Percentiles rank a stretch among this genome's conserved stretches.
Conservation (phyloP, 2,113 vertebrate genomes). For the Hemichromis elongatus region DNA sequence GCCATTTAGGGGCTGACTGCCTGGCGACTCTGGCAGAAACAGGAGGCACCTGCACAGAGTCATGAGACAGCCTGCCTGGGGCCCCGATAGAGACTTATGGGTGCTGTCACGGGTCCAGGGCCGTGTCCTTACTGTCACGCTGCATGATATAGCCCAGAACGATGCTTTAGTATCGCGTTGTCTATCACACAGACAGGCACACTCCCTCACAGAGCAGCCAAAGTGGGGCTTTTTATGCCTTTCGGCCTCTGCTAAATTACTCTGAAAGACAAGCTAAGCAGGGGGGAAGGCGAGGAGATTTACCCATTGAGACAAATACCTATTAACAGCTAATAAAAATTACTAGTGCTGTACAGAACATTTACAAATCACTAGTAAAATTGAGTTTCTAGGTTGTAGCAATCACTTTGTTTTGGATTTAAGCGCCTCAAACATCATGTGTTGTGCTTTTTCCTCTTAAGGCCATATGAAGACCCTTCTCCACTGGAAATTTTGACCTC, state of each 20-base stretch:
- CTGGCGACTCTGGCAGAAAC: constrained; percentile 32
- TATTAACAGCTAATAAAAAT: neutral
- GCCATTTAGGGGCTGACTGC: constrained; percentile 27
- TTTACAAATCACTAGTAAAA: neutral
- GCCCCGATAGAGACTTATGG: constrained; percentile 65
- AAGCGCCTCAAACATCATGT: neutral
- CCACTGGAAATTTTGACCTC: neutral
- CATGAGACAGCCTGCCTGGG: constrained; percentile 51
- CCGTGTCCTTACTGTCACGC: constrained; percentile 44
- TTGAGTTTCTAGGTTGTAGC: neutral
- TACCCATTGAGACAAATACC: neutral
- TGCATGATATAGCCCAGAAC: constrained; percentile 64
- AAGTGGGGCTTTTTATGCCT: neutral
- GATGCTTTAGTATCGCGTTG: constrained; percentile 38
- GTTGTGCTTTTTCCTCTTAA: neutral
- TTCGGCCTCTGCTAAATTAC: neutral
- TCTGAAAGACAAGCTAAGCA: neutral
- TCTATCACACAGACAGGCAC: constrained; percentile 20
- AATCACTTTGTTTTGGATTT: neutral
- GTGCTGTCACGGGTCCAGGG: constrained; percentile 66
- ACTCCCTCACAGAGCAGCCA: neutral
- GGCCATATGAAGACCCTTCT: neutral
- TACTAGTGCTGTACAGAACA: neutral
- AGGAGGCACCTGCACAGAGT: constrained; percentile 69
- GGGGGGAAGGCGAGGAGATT: neutral